Evolutionary conservation across 2,797 vertebrate species (phyloP), one percentile per base, ranked within the genome.

Genomic region (Austrolebias charrua): DNA sequence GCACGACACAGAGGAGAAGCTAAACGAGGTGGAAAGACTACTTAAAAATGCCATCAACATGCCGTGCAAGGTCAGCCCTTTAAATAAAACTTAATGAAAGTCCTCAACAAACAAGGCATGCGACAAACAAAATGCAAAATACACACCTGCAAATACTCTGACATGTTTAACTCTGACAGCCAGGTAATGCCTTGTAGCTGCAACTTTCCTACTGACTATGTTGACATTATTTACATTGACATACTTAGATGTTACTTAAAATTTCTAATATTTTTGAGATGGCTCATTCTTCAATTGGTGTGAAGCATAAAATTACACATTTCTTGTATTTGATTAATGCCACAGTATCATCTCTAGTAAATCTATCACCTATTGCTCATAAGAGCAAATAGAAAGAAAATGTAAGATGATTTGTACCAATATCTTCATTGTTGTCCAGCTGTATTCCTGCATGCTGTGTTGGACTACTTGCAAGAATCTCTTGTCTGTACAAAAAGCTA

Each of bases 1-100:
- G 1, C 93, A 88, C 0, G 96, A 98, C 82, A 97, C 96, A 16
- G 97, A 98, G 88, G 90, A 93, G 77, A 95, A 96, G 65, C 88
- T 99, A 60, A 98, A 98, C 1, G 96, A 98, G 88, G 96, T 98
- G 62, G 97, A 98, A 79, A 93, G 94, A 76, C 87, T 99, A 49
- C 87, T 99, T 75, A 97, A 98, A 86, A 95, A 90, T 42, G 83
- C 95, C 49, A 96, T 99, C 82, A 94, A 94, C 88, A 95, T 99
- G 95, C 95, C 96, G 0, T 96, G 93, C 83, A 99, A 97, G 92
- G 97, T 98, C 42, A 68, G 93, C 69, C 18, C 2, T 13, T 65
- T 11, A 15, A 11, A 4, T 46, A 6, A 40, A 50, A 8, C 48
- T 29, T 2, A 10, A 14, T 24, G 6, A 24, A 4, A 6, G n/a